These are phyloP conservation scores for Eubasilissa regina DNA, from an alignment of 1,140 invertebrate species.

Conservation along the genomic window DNA sequence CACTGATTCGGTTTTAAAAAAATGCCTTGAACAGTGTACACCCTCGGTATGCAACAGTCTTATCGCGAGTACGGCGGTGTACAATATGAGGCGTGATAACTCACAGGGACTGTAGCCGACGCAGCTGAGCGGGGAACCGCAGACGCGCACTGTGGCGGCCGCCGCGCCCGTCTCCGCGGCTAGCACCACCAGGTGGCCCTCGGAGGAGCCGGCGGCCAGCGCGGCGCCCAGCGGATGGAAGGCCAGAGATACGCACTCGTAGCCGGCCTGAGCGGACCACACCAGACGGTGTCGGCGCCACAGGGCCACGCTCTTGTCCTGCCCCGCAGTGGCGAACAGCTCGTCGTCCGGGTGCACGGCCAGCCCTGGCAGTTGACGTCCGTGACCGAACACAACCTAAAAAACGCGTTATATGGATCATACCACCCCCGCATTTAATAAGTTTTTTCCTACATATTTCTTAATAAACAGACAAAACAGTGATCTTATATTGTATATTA, in stretches of 20 bases:
- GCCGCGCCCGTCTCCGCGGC: conserved; percentile 87
- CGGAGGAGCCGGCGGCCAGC: conserved; percentile 89
- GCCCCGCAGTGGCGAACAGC: conserved; percentile 92
- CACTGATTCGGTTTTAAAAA: no score
- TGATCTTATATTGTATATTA: no score
- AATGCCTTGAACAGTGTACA: no score
- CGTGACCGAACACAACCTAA: conserved; percentile 92
- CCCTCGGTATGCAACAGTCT: no score
- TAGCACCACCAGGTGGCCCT: conserved; percentile 89
- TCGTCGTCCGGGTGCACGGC: conserved; percentile 93
- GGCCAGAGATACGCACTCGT: conserved; percentile 86
- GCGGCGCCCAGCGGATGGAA: conserved; percentile 92
- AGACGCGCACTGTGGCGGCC: conserved; percentile 87
- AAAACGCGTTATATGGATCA: no score
- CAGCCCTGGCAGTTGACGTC: conserved; percentile 90
- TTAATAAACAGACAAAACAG: no score
- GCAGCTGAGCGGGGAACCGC: conserved; percentile 87
- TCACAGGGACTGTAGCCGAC: conserved; percentile 90
- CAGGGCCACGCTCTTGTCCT: conserved; percentile 91
- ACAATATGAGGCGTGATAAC: no score
- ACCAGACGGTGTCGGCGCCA: conserved; percentile 91
- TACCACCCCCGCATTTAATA: no score
- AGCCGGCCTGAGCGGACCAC: conserved; percentile 89
- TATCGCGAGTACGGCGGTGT: no score
- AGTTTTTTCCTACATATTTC: no score